These are phyloP conservation scores for Chelonia mydas DNA, from an alignment of 2,797 vertebrate species.

Conservation along the genomic window DNA sequence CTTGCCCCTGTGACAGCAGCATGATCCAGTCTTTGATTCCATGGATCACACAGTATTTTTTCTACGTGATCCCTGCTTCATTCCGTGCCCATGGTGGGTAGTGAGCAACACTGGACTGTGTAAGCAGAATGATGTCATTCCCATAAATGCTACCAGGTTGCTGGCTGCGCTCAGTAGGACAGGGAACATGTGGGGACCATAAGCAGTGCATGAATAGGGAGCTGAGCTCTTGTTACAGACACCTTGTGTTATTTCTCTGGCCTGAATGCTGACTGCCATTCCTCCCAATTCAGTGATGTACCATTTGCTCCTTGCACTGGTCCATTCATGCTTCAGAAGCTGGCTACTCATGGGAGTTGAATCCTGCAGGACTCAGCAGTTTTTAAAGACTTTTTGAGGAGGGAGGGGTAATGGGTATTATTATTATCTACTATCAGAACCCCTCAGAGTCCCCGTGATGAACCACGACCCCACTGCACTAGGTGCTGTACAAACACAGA, in stretches of 20 bases:
- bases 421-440: neutral
- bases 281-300: neutral
- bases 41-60: neutral
- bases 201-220: no score
- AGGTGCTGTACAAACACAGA: no score
- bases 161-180: neutral
- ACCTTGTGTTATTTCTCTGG: neutral
- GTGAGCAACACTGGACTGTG: neutral
- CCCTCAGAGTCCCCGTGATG: neutral
- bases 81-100: neutral
- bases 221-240: neutral
- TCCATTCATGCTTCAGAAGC: neutral
- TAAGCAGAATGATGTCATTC: neutral
- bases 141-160: neutral
- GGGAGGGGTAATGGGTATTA: neutral
- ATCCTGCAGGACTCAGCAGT: fast-evolving
- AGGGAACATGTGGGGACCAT: fast-evolving
- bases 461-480: neutral
- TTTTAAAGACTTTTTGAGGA: neutral
- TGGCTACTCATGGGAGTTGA: neutral
- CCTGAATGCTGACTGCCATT: neutral
- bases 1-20: neutral
- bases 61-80: neutral
- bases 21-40: neutral
- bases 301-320: neutral